Base-by-base conservation (phyloP, 2,797 vertebrate species). In the Myripristis jacobus region DNA sequence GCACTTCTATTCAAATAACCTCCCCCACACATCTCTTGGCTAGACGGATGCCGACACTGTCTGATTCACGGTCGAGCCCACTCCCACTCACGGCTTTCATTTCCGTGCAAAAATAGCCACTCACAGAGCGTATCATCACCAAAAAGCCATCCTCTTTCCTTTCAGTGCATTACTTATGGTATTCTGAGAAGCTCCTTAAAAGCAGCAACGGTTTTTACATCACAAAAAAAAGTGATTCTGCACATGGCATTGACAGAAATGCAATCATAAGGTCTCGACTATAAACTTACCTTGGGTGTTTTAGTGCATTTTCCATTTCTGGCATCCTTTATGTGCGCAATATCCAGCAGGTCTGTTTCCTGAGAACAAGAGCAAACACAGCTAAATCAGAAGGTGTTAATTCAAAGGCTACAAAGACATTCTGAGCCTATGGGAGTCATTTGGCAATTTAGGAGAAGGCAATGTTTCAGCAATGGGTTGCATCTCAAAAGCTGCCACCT, bases 271-370 rank as follows among this genome's bases (percentile, higher is more conserved):
- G 43, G 3, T 60, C 22, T 0, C 9, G 16, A 57, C 1, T 55
- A 36, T 25, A 1, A 36, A 1, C 75, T 89, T 92, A 95, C 94
- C 93, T 94, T 95, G 66, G 94, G 94, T 0, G 85, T 88, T 84
- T 92, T 94, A 31, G 93, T 91, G 72, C 87, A 92, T 82, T 93
- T 95, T 74, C 94, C 94, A 66, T 92, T 93, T 60, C 94, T 88
- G 72, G 93, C 91, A 74, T 95, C 94, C 82, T 94, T 95, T 81
- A 95, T 94, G 81, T 88, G 88, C 0, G 92, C 85, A 43, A 95
- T 90, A 58, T 95, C 94, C 85, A 95, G 84, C 12, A 95, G 87
- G 47, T 95, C 94, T 1, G 92, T 95, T 44, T 95, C 94, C 94
- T 95, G 86, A 44, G 71, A 80, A 88, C n/a, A 79, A 82, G 18